phyloP scores from a whole-genome alignment of 2,113 vertebrate species.

The Danionella cerebrum region DNA sequence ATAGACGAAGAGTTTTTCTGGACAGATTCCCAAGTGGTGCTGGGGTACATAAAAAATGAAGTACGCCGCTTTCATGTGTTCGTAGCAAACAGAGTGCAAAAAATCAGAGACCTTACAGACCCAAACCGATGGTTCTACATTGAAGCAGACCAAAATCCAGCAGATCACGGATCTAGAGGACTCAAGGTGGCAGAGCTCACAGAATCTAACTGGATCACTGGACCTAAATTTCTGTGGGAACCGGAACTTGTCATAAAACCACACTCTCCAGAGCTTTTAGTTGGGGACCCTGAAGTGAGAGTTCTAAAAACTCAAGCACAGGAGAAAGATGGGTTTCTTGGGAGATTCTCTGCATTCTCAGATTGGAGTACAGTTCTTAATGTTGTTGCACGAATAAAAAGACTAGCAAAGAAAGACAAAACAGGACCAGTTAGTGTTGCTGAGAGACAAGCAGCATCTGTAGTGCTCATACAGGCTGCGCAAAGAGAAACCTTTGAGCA shows the following conservation, averaged over 20 bases:
- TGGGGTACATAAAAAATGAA: conserved; percentile 29
- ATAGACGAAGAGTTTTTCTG: conserved; percentile 1
- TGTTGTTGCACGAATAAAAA: conserved; percentile 11
- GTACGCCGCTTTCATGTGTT: conserved; percentile 25
- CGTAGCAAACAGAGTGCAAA: conserved; percentile 20
- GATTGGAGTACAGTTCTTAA: conserved; percentile 11
- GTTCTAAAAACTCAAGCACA: conserved; percentile 2
- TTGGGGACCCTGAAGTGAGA: conserved; percentile 25
- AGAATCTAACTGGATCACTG: conserved; percentile 20
- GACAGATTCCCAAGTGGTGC: not conserved
- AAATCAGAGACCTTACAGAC: conserved; percentile 2
- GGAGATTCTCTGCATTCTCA: not conserved
- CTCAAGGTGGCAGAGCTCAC: conserved; percentile 22
- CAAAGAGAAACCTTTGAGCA: conserved; percentile 7
- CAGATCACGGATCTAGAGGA: conserved; percentile 18
- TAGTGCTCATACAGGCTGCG: not conserved
- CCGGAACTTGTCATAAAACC: not conserved
- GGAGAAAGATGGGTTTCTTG: not conserved
- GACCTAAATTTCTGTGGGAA: conserved; percentile 28
- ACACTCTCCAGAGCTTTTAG: conserved; percentile 11
- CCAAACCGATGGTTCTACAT: conserved; percentile 13
- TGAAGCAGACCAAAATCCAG: conserved; percentile 19
- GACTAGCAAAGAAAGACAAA: not conserved
- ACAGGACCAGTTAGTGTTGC: conserved; percentile 1
- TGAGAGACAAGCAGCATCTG: not conserved